Percentiles rank a stretch among this genome's conserved stretches.
These are phyloP conservation scores for Rhizoglyphus robini DNA, from an alignment of 1,140 invertebrate genomes.

Conservation along the genomic window DNA sequence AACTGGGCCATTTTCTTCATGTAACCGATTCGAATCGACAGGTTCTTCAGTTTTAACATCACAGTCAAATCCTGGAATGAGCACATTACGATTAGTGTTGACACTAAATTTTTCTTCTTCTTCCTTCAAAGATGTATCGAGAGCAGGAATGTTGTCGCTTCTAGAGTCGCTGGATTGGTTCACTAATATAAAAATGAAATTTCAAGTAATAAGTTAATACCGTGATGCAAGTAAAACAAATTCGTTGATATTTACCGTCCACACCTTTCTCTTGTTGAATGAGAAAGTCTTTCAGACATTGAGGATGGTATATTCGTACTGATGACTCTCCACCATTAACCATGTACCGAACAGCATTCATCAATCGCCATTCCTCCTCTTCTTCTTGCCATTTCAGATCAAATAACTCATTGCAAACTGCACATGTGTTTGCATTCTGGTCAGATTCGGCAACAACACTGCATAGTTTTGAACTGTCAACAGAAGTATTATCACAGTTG, in stretches of 20 bases:
- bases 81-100: neutral
- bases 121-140: neutral
- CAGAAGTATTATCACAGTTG: neutral
- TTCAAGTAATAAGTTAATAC: too few relatives aligned
- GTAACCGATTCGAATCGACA: neutral
- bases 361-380: slow-evolving; percentile 85
- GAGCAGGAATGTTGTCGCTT: neutral
- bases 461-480: neutral
- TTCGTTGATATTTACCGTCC: too few relatives aligned
- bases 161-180: neutral
- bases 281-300: slow-evolving; percentile 25
- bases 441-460: slow-evolving; percentile 30
- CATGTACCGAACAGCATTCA: slow-evolving; percentile 48
- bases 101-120: neutral
- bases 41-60: too few relatives aligned
- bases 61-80: too few relatives aligned
- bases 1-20: neutral
- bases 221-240: too few relatives aligned
- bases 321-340: slow-evolving; percentile 30
- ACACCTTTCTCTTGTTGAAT: slow-evolving; percentile 6
- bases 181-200: too few relatives aligned
- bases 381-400: slow-evolving; percentile 90
- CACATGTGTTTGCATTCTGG: slow-evolving; percentile 42
- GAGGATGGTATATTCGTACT: slow-evolving; percentile 26
- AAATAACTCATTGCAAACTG: slow-evolving; percentile 77